Evolutionary conservation across 2,113 vertebrate genomes (phyloP), one percentile per base, ranked within the genome.

Genomic region (Guaruba guarouba): DNA sequence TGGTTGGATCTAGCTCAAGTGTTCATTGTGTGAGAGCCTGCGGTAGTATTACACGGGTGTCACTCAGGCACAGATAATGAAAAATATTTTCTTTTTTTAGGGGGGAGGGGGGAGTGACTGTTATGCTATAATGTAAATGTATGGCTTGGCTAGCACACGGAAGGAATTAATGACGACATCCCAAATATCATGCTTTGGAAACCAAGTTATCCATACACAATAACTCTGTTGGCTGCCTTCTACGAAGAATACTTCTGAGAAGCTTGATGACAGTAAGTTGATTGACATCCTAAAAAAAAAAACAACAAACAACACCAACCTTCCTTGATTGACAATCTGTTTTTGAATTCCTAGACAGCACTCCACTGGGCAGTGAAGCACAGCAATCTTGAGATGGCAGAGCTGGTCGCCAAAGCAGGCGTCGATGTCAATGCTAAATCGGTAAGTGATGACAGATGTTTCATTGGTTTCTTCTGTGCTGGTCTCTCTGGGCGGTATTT

Each of bases 351-450:
- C 86, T 98, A 98, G 98, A 98, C 94, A 61, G 97, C 97, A 33
- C 97, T 98, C 82, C 96, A 98, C 97, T 98, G 98, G 98, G 96
- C 95, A 98, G 95, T 46, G 78, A 96, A 97, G 97, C 95, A 97
- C 79, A 12, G 89, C 91, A 79, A 91, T 97, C 96, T 96, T 87
- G 96, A 97, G 95, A 97, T 93, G 97, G 96, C 89, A 90, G 96
- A 93, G 98, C 98, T 98, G 97, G 98, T 98, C 96, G 88, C 98
- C 95, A 96, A 96, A 95, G 97, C 96, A 77, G 98, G 98, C 96
- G 97, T 97, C 62, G 97, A 98, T 95, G 97, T 98, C 98, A 98
- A 97, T 96, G 96, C 96, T 97, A 97, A 98, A 98, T 98, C 97
- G 96, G 98, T 98, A 97, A 98, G 98, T 96, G 97, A 96, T 96